A percentile compares a stretch with the other conserved stretches of the same genome.
These are phyloP conservation scores for Tragulus kanchil DNA, from an alignment of 2,113 vertebrate species.

Conservation along the genomic window DNA sequence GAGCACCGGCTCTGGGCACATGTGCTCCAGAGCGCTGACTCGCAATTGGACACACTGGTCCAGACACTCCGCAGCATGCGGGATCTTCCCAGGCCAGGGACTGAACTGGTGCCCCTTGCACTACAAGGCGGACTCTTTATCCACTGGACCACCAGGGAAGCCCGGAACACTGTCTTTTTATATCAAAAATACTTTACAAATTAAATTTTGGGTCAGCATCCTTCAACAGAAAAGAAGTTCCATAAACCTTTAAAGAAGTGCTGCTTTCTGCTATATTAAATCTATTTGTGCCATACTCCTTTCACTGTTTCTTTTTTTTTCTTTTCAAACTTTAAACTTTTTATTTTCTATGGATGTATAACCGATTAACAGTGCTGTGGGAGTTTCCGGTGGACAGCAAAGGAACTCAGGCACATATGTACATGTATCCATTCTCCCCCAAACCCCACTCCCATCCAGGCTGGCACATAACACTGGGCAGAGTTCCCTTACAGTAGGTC, in stretches of 20 bases:
- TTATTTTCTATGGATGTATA: not conserved
- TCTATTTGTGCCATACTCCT: not conserved
- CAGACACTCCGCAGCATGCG: too few species aligned
- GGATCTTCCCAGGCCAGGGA: too few species aligned
- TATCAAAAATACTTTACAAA: constrained; percentile 65
- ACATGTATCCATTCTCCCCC: not conserved
- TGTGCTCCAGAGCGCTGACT: too few species aligned
- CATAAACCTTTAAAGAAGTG: constrained; percentile 39
- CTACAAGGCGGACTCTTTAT: too few species aligned
- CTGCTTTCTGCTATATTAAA: not conserved
- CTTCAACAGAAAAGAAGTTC: constrained; percentile 43
- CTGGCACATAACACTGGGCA: not conserved
- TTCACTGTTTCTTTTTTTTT: not conserved
- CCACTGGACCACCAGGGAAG: too few species aligned
- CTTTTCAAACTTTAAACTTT: not conserved
- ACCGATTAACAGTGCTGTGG: not conserved
- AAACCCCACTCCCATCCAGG: not conserved
- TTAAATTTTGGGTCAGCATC: constrained; percentile 55
- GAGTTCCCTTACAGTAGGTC: not conserved
- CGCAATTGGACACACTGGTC: too few species aligned
- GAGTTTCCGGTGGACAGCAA: not conserved
- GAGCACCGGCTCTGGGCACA: too few species aligned
- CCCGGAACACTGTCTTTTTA: constrained; percentile 63
- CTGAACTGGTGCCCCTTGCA: too few species aligned
- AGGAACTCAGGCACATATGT: not conserved